Evolutionary conservation across 2,797 vertebrate species (phyloP), one percentile per base, ranked within the genome.

Genomic region (Enteromius treurensis): DNA sequence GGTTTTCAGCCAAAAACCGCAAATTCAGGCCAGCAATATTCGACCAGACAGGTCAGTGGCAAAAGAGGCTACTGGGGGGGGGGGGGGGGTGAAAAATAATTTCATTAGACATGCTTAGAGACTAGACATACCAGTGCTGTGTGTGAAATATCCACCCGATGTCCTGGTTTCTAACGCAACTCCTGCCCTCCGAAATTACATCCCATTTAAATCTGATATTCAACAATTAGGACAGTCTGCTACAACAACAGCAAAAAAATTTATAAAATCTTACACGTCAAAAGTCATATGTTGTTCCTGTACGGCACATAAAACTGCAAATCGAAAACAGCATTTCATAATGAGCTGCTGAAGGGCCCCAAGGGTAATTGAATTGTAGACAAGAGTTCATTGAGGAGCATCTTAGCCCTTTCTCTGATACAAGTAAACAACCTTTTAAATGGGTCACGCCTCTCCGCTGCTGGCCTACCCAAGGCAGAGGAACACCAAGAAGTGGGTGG

Each of bases 341-440:
- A 86, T 86, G 86, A 88, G 89, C 87, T 88, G 88, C 92, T 92
- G 90, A 90, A 92, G 93, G 91, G 91, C 91, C 92, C 92, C 91
- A 90, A 91, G 92, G 86, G 86, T 96, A 96, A 96, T 95, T 96
- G 92, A 96, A 96, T 95, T 95, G 95, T 95, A 95, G 94, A 95
- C 94, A 94, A 95, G 94, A 95, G 94, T 93, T 94, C 93, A 95
- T 95, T 95, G 93, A 95, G 93, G 90, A 94, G 92, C 89, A 88
- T 90, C 92, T 94, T 95, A 92, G 93, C 93, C 91, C 91, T 91
- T 92, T 90, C 92, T 94, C 94, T 92, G 92, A 94, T 94, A 91
- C 93, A 95, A 95, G 94, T 95, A 95, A 96, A 95, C 94, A 95
- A 93, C 93, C 94, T 92, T 94, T 95, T 93, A 95, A 96, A 94